Evolutionary conservation across 1,140 invertebrate genomes (phyloP).

Genomic region (Megalonaias nervosa): DNA sequence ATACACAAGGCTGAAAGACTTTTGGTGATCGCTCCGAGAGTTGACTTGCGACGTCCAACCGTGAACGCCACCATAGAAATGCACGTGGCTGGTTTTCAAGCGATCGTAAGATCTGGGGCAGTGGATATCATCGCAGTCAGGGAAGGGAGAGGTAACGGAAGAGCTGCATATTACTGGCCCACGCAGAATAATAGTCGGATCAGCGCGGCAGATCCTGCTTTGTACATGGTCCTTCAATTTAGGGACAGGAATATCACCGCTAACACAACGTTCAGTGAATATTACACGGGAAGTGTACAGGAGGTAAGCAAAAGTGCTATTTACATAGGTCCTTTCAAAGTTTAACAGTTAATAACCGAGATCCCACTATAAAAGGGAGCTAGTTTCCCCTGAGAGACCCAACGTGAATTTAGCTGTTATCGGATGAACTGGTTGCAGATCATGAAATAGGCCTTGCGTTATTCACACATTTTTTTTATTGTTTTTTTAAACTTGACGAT

Average conservation of each 20-base stretch:
- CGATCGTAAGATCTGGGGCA: no score
- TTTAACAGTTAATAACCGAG: neutral
- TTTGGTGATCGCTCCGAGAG: no score
- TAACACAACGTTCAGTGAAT: constrained; percentile 47
- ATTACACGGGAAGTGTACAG: constrained; percentile 46
- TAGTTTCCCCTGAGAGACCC: neutral
- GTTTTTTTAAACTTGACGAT: no score
- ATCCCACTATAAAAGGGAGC: neutral
- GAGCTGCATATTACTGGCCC: constrained; percentile 48
- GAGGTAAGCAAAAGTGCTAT: constrained; percentile 5
- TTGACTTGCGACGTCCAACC: no score
- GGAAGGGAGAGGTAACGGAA: constrained; percentile 53
- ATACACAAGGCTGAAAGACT: no score
- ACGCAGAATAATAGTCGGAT: constrained; percentile 36
- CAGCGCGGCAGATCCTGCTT: constrained; percentile 29
- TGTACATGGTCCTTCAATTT: constrained; percentile 39
- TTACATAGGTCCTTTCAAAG: neutral
- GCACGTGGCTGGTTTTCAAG: no score
- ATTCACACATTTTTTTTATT: no score
- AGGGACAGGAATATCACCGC: constrained; percentile 29
- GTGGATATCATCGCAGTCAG: constrained; percentile 51
- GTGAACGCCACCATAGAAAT: no score
- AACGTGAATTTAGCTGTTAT: no score
- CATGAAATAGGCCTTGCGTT: no score
- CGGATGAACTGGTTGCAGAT: neutral